Conservation (phyloP, 1,140 invertebrate genomes). For the Plodia interpunctella region DNA sequence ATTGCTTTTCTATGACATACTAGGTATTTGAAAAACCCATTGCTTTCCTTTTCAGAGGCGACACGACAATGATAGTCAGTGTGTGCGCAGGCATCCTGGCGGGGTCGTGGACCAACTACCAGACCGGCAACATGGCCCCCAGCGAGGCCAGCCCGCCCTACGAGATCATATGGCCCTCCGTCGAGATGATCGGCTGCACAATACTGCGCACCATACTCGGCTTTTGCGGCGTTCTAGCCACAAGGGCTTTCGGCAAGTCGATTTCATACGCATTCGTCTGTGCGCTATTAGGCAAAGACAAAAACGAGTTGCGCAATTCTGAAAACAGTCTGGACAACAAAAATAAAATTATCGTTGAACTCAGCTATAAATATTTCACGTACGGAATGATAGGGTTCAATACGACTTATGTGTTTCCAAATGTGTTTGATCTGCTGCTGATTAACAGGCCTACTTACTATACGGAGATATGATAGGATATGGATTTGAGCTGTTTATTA, state of each 20-base stretch:
- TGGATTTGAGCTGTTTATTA: too few relatives aligned
- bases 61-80: slow-evolving; percentile 90
- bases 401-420: slow-evolving; percentile 86
- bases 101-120: slow-evolving; percentile 92
- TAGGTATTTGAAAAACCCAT: too few relatives aligned
- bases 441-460: slow-evolving; percentile 91
- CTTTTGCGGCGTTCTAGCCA: slow-evolving; percentile 83
- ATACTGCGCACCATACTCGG: slow-evolving; percentile 86
- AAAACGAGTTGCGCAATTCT: slow-evolving; percentile 79
- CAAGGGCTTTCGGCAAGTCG: slow-evolving; percentile 83
- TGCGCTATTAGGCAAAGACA: slow-evolving; percentile 82
- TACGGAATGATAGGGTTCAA: slow-evolving; percentile 87
- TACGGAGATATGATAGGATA: slow-evolving; percentile 83
- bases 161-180: slow-evolving; percentile 86
- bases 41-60: slow-evolving; percentile 81
- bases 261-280: slow-evolving; percentile 83
- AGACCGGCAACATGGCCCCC: slow-evolving; percentile 82
- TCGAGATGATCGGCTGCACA: slow-evolving; percentile 81
- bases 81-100: slow-evolving; percentile 87
- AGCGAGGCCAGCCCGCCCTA: slow-evolving; percentile 81
- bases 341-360: slow-evolving; percentile 85
- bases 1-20: too few relatives aligned
- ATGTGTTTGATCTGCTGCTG: slow-evolving; percentile 84
- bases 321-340: slow-evolving; percentile 81
- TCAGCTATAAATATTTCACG: slow-evolving; percentile 88